Evolutionary conservation across 2,797 vertebrate genomes (phyloP).

Genomic region (Cossypha heuglini): DNA sequence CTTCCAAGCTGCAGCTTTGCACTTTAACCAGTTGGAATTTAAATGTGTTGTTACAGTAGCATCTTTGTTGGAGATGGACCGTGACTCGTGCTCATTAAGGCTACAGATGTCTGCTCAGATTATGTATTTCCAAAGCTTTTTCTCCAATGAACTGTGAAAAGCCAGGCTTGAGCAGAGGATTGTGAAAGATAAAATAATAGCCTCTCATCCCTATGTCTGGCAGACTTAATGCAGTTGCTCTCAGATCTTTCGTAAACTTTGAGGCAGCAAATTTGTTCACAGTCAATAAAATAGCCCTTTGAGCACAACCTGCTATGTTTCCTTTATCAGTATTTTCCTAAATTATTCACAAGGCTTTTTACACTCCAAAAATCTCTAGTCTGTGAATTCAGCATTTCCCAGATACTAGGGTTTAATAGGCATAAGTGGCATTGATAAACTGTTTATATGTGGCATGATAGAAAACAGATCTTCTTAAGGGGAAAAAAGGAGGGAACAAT

Average conservation of each 20-base stretch:
- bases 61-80: slow-evolving; percentile 45
- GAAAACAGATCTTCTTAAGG: neutral
- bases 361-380: neutral
- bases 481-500: neutral
- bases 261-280: slow-evolving; percentile 24
- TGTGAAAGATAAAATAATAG: neutral
- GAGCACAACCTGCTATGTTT: neutral
- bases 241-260: slow-evolving; percentile 37
- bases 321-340: slow-evolving; percentile 41
- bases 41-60: slow-evolving; percentile 47
- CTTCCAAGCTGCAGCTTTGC: slow-evolving; percentile 10
- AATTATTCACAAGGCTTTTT: slow-evolving; percentile 63
- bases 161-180: neutral
- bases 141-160: slow-evolving; percentile 40
- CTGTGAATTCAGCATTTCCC: slow-evolving; percentile 34
- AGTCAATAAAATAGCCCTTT: slow-evolving; percentile 23
- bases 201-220: neutral
- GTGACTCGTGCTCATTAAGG: slow-evolving; percentile 51
- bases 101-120: slow-evolving; percentile 50
- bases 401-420: slow-evolving; percentile 23
- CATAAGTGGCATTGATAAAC: slow-evolving; percentile 9
- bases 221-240: neutral
- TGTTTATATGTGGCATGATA: neutral
- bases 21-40: slow-evolving; percentile 54
- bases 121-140: slow-evolving; percentile 51